A percentile compares a stretch with the other conserved stretches of the same genome.
These are phyloP conservation scores for Sericinus montela DNA, from an alignment of 2,888 invertebrate genomes.

Conservation along the genomic window DNA sequence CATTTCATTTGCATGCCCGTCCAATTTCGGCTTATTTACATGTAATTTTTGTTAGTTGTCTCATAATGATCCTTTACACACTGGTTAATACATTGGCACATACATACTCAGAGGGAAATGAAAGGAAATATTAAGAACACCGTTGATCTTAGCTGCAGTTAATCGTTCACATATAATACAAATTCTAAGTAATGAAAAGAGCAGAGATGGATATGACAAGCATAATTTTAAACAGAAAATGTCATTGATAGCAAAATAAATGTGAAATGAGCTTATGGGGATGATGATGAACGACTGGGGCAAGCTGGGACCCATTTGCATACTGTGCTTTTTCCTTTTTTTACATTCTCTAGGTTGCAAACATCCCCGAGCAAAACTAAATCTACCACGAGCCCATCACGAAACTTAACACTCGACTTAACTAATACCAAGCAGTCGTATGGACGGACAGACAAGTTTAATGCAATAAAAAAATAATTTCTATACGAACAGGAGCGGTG, in stretches of 20 bases:
- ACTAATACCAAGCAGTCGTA: slow-evolving; percentile 39
- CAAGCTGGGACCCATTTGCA: slow-evolving; percentile 28
- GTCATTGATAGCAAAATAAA: slow-evolving; percentile 33
- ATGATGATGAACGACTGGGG: slow-evolving; percentile 34
- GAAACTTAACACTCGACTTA: slow-evolving; percentile 20
- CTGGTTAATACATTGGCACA: not conserved
- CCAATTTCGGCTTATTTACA: slow-evolving; percentile 74
- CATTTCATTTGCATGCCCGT: slow-evolving; percentile 56
- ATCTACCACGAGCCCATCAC: slow-evolving; percentile 30
- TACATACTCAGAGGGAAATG: slow-evolving; percentile 3
- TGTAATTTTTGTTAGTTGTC: slow-evolving; percentile 8
- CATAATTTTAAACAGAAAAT: slow-evolving; percentile 24
- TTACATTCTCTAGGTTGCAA: slow-evolving; percentile 21
- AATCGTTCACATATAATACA: slow-evolving; percentile 35
- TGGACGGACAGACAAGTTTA: slow-evolving; percentile 60
- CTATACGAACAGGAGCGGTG: slow-evolving; percentile 39
- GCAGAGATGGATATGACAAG: slow-evolving; percentile 46
- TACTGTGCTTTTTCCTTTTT: slow-evolving; percentile 13
- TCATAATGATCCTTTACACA: not conserved
- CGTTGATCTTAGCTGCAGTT: slow-evolving; percentile 22
- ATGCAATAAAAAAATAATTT: slow-evolving; percentile 37
- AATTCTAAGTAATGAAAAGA: slow-evolving; percentile 44
- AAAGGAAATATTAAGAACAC: slow-evolving; percentile 37
- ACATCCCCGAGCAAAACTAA: slow-evolving; percentile 22
- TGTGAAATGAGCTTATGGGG: slow-evolving; percentile 32